Conservation (phyloP, 2,888 invertebrate species). For the Hypomecis punctinalis region DNA sequence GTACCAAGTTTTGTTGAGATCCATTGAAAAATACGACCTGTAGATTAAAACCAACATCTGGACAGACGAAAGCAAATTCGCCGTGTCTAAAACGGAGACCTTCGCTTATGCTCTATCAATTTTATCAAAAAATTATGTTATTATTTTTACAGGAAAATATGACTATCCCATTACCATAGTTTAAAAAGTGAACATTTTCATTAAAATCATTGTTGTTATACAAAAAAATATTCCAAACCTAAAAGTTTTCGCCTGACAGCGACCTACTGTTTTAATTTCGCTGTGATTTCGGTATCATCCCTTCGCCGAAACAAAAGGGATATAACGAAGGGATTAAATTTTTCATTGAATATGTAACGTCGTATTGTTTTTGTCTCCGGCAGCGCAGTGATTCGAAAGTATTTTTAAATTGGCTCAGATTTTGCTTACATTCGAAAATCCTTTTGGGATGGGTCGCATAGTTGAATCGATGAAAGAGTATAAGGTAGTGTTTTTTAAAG, state of each 20-base stretch:
- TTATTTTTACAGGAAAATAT: too few relatives aligned
- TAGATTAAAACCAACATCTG: too few relatives aligned
- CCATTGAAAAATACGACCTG: too few relatives aligned
- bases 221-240: background rate
- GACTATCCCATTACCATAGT: too few relatives aligned
- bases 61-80: too few relatives aligned
- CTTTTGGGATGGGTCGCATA: background rate
- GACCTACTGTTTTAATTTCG: conserved; percentile 8
- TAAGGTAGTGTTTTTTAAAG: too few relatives aligned
- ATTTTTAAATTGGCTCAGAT: conserved; percentile 18
- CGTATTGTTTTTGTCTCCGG: conserved; percentile 24
- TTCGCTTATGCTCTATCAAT: too few relatives aligned
- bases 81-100: too few relatives aligned
- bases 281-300: conserved; percentile 18
- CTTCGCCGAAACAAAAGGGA: conserved; percentile 25
- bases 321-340: conserved; percentile 34
- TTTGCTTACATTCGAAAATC: conserved; percentile 4
- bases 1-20: too few relatives aligned
- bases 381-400: conserved; percentile 14
- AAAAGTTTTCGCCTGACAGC: background rate
- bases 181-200: too few relatives aligned
- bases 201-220: background rate
- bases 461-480: too few relatives aligned
- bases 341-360: conserved; percentile 33
- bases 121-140: too few relatives aligned